Base-by-base conservation (phyloP, 2,113 vertebrate species). In the Chamaetylas fuelleborni region DNA sequence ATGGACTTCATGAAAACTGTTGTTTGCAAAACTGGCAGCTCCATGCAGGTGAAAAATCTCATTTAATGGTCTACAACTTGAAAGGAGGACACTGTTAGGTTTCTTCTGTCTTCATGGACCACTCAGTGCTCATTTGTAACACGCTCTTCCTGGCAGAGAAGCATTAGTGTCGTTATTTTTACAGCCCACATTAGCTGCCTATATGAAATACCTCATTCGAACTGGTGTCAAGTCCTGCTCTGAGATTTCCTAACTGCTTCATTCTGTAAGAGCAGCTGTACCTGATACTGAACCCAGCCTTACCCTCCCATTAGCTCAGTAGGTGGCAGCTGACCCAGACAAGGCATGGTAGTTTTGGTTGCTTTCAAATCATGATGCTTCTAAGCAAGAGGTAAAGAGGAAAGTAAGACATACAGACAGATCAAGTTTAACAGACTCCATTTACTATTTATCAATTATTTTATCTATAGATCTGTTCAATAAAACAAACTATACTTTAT, bases 401-500 rank as follows among this genome's bases (percentile, higher is more conserved):
- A 78, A 93, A 95, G 33, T 14, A 69, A 90, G 43, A 67, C 31
- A 64, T 23, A 58, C 47, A 92, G 25, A 80, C 54, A 51, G 48
- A 76, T 64, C 15, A 70, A 33, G 38, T 95, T 97, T 92, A 89
- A 73, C 50, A 95, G 89, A 76, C 62, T 93, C 45, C 25, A 54
- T 96, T 97, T 96, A 96, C 82, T 97, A 82, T 92, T 96, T 96
- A 88, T 80, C 67, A 85, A 31, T 89, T 81, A 67, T 94, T 95
- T 91, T 92, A 43, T 81, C 89, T 96, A 86, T 90, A 96, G 62
- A 73, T 94, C 72, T 91, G 91, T 85, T 95, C 83, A 83, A 88
- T 94, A 95, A 95, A 96, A 89, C 81, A 95, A 96, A 94, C 71
- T 96, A 96, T 88, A 93, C 36, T 95, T 86, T 84, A 74, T 90